Evolutionary conservation across 1,140 invertebrate genomes (phyloP).

Genomic region (Apis florea): DNA sequence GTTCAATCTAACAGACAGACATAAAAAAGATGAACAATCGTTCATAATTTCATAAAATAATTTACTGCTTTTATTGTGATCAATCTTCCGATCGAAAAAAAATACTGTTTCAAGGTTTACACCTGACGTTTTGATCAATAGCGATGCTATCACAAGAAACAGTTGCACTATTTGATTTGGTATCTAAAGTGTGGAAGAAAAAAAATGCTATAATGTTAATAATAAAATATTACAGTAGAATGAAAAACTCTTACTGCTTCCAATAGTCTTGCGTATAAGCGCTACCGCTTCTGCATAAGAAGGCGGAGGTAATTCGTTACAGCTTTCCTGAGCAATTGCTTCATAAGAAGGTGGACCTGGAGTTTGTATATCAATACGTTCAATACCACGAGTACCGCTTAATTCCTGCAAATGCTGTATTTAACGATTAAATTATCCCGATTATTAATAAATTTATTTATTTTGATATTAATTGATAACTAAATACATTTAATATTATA

Average conservation of each 20-base stretch:
- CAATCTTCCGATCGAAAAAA: not conserved
- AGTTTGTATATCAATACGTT: constrained; percentile 1
- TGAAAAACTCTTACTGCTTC: constrained; percentile 4
- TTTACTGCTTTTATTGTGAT: not conserved
- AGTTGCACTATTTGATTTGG: not conserved
- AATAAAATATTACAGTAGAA: not conserved
- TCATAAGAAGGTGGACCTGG: constrained; percentile 69
- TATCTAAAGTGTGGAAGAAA: not conserved
- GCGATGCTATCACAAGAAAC: not conserved
- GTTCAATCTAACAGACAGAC: not conserved
- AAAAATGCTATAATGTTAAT: not conserved
- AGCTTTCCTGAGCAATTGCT: constrained; percentile 66
- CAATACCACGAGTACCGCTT: not conserved
- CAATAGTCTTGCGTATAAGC: constrained; percentile 33
- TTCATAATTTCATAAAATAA: not conserved
- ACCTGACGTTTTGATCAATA: not conserved
- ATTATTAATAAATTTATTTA: not conserved
- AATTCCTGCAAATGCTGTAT: not conserved
- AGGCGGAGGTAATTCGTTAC: constrained; percentile 70
- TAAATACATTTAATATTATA: not conserved
- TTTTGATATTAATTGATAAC: not conserved
- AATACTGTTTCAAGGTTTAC: constrained; percentile 30
- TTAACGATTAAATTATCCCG: not conserved
- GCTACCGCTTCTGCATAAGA: constrained; percentile 71
- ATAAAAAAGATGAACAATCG: not conserved